A percentile compares a stretch with the other conserved stretches of the same genome.
phyloP scores from a whole-genome alignment of 2,113 vertebrate species.

The Atrichornis clamosus region DNA sequence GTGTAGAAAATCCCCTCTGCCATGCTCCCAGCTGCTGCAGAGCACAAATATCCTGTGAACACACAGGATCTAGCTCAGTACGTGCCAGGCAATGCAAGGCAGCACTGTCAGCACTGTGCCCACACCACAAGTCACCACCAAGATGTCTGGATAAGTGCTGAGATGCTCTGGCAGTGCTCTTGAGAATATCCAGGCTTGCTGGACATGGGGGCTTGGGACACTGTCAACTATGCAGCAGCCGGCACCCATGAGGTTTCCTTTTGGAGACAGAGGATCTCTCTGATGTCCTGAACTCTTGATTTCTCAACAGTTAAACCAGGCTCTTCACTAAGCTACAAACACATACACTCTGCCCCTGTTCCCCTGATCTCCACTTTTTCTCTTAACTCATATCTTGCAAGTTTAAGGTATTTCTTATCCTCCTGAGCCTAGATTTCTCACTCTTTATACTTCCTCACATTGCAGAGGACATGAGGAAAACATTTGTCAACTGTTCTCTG shows the following conservation, averaged over 20 bases:
- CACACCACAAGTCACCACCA: background rate
- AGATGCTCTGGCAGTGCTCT: background rate
- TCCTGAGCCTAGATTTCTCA: background rate
- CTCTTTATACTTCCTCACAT: background rate
- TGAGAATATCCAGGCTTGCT: background rate
- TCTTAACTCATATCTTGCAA: background rate
- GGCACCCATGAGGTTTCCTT: background rate
- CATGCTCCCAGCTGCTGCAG: background rate
- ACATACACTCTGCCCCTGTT: background rate
- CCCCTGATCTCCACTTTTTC: background rate
- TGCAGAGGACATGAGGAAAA: background rate
- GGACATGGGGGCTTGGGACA: background rate
- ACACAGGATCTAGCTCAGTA: background rate
- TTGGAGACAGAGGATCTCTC: background rate
- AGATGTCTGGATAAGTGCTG: background rate
- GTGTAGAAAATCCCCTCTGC: background rate
- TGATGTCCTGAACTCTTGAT: background rate
- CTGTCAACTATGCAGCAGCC: background rate
- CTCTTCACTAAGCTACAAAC: background rate
- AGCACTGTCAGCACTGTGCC: background rate
- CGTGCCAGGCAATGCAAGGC: background rate
- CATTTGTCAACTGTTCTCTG: background rate
- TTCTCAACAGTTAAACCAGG: background rate
- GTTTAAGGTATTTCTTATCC: background rate
- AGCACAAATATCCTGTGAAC: fast-evolving